Base-by-base conservation (phyloP, 1,140 invertebrate species). In the Monomorium pharaonis region DNA sequence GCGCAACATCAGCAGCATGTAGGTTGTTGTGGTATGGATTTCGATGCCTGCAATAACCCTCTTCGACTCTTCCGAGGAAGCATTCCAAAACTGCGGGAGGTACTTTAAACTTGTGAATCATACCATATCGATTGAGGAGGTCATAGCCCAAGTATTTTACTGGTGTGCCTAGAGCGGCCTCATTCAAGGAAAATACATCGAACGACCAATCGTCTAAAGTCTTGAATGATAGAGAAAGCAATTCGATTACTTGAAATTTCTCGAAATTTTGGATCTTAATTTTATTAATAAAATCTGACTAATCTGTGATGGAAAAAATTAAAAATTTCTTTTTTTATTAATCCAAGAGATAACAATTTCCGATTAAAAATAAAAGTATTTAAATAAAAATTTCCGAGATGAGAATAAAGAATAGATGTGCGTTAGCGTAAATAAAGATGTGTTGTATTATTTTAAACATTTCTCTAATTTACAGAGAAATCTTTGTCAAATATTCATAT, bases 1-100 rank as follows among this genome's bases (percentile, higher is more conserved):
- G 98, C 33, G 98, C 98, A 0, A 99, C 98, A 94, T 99, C 99
- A 30, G 98, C 98, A 0, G 98, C 99, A 92, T 99, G 99, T 37
- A 99, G 95, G 92, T 99, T 98, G 94, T 99, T 99, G 95, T 99
- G 98, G 95, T 99, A 99, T 0, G 98, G 98, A 95, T 99, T 99
- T 86, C 97, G 96, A 95, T 98, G 97, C 92, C 97, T 97, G 93
- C 97, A 97, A 92, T 98, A 98, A 58, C 98, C 97, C 90, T 97
- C 96, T 93, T 98, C 98, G 87, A 98, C 96, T 89, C 96, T 96
- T 78, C 95, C 95, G 67, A 98, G 95, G 93, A 98, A 98, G 84
- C 96, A 96, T 93, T 98, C 98, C 91, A 98, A 94, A 2, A 96
- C 96, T 2, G 96, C 96, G 0, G 97, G 96, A 37, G 97, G 96